A percentile compares a stretch with the other conserved stretches of the same genome.
phyloP scores from a whole-genome alignment of 2,797 vertebrate genomes.

The Molossus molossus region DNA sequence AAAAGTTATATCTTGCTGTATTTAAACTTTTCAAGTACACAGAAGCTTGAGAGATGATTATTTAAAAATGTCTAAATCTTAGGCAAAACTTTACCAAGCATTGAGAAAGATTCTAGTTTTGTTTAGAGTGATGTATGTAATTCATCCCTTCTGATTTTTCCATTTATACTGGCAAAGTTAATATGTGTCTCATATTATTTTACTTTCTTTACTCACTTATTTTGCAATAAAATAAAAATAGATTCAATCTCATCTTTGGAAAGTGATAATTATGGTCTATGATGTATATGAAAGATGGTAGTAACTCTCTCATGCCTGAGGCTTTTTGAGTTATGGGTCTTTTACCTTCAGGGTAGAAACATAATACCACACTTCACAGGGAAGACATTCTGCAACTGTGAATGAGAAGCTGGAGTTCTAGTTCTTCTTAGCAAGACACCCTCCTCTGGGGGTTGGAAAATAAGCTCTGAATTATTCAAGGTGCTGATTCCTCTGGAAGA shows the following conservation, averaged over 20 bases:
- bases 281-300: conserved; percentile 82
- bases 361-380: conserved; percentile 75
- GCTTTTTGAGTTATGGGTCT: conserved; percentile 82
- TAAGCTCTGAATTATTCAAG: not conserved
- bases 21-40: conserved; percentile 68
- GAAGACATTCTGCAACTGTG: conserved; percentile 61
- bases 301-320: conserved; percentile 84
- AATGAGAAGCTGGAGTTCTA: conserved; percentile 23
- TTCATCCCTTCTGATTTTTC: conserved; percentile 73
- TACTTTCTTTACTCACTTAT: conserved; percentile 64
- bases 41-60: conserved; percentile 64
- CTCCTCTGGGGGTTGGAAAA: conserved; percentile 25
- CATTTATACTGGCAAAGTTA: conserved; percentile 74
- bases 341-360: conserved; percentile 86
- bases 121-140: conserved; percentile 64
- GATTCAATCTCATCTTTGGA: conserved; percentile 82
- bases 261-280: conserved; percentile 86
- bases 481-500: conserved; percentile 39
- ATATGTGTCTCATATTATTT: conserved; percentile 76
- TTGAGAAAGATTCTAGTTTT: conserved; percentile 69
- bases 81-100: conserved; percentile 70
- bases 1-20: conserved; percentile 62
- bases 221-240: conserved; percentile 84
- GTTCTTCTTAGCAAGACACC: conserved; percentile 64
- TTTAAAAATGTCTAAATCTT: conserved; percentile 73